Conservation (phyloP, 2,797 vertebrate genomes). For the Hybognathus amarus region DNA sequence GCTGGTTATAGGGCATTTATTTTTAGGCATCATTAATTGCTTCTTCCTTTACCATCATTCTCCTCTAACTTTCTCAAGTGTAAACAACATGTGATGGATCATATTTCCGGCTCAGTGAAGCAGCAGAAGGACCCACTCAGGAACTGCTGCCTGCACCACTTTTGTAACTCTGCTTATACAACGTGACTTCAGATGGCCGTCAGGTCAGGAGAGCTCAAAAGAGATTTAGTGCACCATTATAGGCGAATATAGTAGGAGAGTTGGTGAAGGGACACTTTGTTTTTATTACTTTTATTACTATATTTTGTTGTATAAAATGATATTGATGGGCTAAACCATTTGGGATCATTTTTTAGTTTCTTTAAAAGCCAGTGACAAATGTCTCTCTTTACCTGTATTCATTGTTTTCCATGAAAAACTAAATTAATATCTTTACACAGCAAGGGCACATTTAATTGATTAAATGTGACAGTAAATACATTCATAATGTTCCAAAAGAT, state of each 20-base stretch:
- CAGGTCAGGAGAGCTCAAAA: conserved; percentile 41
- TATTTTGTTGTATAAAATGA: background rate
- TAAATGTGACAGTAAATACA: background rate
- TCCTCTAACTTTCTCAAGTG: background rate
- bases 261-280: background rate
- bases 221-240: background rate
- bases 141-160: conserved; percentile 1
- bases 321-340: background rate
- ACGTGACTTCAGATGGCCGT: conserved; percentile 32
- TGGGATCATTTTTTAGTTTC: background rate
- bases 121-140: conserved; percentile 10
- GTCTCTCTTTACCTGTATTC: background rate
- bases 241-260: background rate
- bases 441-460: background rate
- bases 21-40: background rate
- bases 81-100: conserved; percentile 38
- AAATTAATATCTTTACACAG: background rate
- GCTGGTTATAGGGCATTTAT: background rate
- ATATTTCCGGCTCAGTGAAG: background rate
- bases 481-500: background rate
- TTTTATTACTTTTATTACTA: background rate
- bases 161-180: conserved; percentile 41
- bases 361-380: background rate
- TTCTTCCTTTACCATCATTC: background rate
- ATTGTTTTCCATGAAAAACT: background rate